Conservation (phyloP, 1,140 invertebrate species). For the Chymomyza costata region DNA sequence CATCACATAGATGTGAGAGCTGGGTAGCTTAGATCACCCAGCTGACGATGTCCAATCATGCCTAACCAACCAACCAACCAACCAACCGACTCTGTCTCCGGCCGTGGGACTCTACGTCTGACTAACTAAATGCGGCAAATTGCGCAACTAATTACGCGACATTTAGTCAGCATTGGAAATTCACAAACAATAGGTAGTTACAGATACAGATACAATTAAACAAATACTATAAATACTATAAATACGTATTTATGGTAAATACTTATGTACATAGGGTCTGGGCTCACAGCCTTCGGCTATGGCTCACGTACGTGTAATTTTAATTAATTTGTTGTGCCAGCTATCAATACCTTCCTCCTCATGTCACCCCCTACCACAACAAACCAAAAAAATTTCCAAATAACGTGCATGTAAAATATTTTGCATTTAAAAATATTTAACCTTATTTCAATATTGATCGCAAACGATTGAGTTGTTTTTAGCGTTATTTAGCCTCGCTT, state of each 20-base stretch:
- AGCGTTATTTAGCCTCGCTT: too few species aligned
- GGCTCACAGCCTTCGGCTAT: conserved; percentile 36
- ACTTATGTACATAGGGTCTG: too few species aligned
- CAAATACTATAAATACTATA: conserved; percentile 31
- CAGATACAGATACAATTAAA: not conserved
- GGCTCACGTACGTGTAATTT: conserved; percentile 57
- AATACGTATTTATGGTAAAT: conserved; percentile 15
- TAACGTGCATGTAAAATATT: too few species aligned
- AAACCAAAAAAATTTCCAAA: too few species aligned
- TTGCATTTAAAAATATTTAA: too few species aligned
- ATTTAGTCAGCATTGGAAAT: conserved; percentile 43
- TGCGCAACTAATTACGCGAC: conserved; percentile 58
- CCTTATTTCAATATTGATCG: too few species aligned
- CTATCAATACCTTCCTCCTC: too few species aligned
- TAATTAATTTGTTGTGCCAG: conserved; percentile 68
- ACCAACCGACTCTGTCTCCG: conserved; percentile 10
- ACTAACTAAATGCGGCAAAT: conserved; percentile 36
- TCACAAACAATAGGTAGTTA: not conserved
- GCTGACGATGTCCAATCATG: conserved; percentile 13
- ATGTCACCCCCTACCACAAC: too few species aligned
- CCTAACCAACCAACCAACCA: conserved; percentile 7
- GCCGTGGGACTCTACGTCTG: too few species aligned
- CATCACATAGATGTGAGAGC: too few species aligned
- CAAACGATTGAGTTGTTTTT: too few species aligned
- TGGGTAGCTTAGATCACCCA: too few species aligned